Evolutionary conservation across 2,797 vertebrate species (phyloP).

Genomic region (Parauchenoglanis ngamensis): DNA sequence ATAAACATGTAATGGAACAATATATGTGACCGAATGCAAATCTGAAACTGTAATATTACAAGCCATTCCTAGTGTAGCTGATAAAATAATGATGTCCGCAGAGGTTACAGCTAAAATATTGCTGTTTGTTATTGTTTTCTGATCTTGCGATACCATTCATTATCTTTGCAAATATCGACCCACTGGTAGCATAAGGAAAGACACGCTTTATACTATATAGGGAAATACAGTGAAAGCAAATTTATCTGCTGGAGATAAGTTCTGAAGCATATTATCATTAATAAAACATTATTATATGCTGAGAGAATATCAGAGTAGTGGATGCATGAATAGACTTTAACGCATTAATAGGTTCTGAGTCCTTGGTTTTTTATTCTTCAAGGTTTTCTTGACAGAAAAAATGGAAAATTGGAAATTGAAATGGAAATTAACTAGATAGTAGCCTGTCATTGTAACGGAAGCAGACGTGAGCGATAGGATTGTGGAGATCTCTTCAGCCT

Average conservation of each 20-base stretch:
- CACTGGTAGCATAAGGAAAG: not conserved
- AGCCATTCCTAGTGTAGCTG: not conserved
- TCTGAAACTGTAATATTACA: not conserved
- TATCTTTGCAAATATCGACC: not conserved
- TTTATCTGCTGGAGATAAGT: not conserved
- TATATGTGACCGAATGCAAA: slow-evolving; percentile 29
- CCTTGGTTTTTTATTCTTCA: not conserved
- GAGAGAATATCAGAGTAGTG: not conserved
- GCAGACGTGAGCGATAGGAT: not conserved
- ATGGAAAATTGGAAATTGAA: not conserved
- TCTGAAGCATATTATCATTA: not conserved
- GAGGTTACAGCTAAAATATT: not conserved
- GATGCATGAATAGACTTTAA: not conserved
- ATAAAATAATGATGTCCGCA: not conserved
- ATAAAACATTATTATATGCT: not conserved
- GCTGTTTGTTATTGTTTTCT: not conserved
- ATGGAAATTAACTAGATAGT: slow-evolving; percentile 23
- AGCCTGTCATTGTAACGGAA: not conserved
- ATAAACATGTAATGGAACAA: slow-evolving; percentile 3
- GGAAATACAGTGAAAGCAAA: not conserved
- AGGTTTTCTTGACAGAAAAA: not conserved
- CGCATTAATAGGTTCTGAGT: not conserved
- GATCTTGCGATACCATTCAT: not conserved
- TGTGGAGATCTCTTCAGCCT: slow-evolving; percentile 16
- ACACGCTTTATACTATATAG: not conserved